Conservation (phyloP, 1,140 invertebrate genomes). For the Mactra quadrangularis region DNA sequence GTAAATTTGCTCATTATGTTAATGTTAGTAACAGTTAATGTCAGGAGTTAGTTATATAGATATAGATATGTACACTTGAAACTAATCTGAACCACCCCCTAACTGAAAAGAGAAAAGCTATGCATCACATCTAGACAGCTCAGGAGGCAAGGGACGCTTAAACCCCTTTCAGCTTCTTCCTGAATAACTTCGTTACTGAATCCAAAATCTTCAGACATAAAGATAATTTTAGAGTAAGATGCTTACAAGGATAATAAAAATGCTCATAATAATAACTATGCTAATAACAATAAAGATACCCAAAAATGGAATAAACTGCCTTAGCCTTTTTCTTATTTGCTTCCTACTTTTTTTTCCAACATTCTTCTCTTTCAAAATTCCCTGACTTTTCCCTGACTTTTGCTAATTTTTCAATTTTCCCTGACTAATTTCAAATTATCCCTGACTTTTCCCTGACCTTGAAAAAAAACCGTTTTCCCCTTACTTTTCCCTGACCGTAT, state of each 20-base stretch:
- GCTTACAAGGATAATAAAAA: neutral
- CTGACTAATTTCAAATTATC: too few relatives aligned
- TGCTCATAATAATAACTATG: neutral
- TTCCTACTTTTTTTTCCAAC: too few relatives aligned
- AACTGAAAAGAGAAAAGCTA: slow-evolving; percentile 44
- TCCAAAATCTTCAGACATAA: neutral
- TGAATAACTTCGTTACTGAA: neutral
- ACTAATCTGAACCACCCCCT: slow-evolving; percentile 26
- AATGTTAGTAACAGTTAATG: slow-evolving; percentile 10
- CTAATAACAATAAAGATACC: slow-evolving; percentile 4
- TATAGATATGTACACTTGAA: slow-evolving; percentile 13
- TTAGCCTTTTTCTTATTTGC: neutral
- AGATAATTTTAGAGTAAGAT: neutral
- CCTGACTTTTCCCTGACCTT: too few relatives aligned
- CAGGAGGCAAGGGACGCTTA: slow-evolving; percentile 51
- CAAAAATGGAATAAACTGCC: slow-evolving; percentile 15
- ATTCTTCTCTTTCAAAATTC: too few relatives aligned
- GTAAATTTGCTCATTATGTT: slow-evolving; percentile 45
- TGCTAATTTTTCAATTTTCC: too few relatives aligned
- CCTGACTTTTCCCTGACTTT: too few relatives aligned
- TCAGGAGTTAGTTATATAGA: neutral
- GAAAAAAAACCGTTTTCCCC: too few relatives aligned
- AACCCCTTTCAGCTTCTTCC: slow-evolving; percentile 52
- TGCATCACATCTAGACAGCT: slow-evolving; percentile 51
- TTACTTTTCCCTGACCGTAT: too few relatives aligned